Evolutionary conservation across 2,113 vertebrate genomes (phyloP).

Genomic region (Cercopithecus mona): DNA sequence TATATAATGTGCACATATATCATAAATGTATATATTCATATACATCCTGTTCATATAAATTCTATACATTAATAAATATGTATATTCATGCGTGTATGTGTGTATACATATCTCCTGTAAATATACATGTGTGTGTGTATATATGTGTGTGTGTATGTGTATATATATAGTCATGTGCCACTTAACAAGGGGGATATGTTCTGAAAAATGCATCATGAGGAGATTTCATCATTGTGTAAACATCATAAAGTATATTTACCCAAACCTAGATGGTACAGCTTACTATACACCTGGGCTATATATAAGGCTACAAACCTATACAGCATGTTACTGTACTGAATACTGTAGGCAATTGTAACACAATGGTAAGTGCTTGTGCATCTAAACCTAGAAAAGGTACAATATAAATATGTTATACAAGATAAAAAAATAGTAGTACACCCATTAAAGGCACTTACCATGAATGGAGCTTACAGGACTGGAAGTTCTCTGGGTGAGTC

Average conservation of each 20-base stretch:
- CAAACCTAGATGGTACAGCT: background rate
- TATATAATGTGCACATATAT: background rate
- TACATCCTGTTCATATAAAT: background rate
- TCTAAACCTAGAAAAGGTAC: background rate
- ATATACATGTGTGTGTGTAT: background rate
- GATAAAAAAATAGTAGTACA: background rate
- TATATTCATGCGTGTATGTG: background rate
- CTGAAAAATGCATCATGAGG: background rate
- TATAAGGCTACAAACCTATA: background rate
- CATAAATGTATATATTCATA: background rate
- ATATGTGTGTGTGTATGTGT: rapidly evolving
- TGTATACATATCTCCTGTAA: background rate
- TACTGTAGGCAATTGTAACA: background rate
- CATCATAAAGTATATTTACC: background rate
- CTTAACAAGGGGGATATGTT: background rate
- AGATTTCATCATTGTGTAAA: background rate
- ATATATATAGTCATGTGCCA: background rate
- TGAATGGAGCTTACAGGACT: background rate
- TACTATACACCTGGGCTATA: background rate
- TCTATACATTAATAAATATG: background rate
- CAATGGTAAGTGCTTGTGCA: background rate
- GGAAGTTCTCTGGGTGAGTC: background rate
- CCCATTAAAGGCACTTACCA: background rate
- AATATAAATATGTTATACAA: background rate
- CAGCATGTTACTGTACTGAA: background rate